Evolutionary conservation across 2,797 vertebrate genomes (phyloP), one percentile per base, ranked within the genome.

Genomic region (Paramormyrops hopkinsi): DNA sequence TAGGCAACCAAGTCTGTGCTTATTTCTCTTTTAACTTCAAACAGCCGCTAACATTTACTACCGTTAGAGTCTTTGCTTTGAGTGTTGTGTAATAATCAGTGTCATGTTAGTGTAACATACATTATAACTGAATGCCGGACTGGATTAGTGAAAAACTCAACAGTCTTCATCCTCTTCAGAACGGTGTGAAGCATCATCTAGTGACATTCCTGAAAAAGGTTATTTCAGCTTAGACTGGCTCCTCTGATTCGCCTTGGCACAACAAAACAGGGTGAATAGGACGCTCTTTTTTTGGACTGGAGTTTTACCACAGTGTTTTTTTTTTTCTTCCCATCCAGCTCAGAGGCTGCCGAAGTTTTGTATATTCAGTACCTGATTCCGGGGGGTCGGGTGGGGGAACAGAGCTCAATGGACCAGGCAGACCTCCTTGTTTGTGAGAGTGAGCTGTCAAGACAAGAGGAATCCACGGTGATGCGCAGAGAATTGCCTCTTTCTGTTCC

Each of bases 361-460:
- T 93, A 92, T 93, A 93, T 90, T 91, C 91, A 92, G 89, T 91
- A 90, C 89, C 92, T 93, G 92, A 93, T 92, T 92, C 90, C 65
- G 86, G 37, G 87, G 92, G 87, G 86, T 51, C 59, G 22, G 88
- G 50, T n/a, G 69, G 44, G 56, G 83, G 86, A 69, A 50, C 87
- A 62, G 89, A 91, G 89, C 89, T 53, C 33, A 73, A 5, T 91
- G 89, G 89, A 90, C 91, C 90, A 91, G 91, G 90, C 91, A 91
- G 91, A 88, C 76, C 29, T 89, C 88, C 92, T 93, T 87, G 79
- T 93, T 93, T 93, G 91, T 91, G 91, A 90, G 90, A 94, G 91
- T 93, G 91, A 94, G 91, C 91, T 94, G 92, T 94, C 92, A 92
- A 92, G 90, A 92, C 89, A n/a, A 76, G 90, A 93, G 90, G 59